Conservation (phyloP, 2,888 invertebrate genomes). For the Caenorhabditis sp. region DNA sequence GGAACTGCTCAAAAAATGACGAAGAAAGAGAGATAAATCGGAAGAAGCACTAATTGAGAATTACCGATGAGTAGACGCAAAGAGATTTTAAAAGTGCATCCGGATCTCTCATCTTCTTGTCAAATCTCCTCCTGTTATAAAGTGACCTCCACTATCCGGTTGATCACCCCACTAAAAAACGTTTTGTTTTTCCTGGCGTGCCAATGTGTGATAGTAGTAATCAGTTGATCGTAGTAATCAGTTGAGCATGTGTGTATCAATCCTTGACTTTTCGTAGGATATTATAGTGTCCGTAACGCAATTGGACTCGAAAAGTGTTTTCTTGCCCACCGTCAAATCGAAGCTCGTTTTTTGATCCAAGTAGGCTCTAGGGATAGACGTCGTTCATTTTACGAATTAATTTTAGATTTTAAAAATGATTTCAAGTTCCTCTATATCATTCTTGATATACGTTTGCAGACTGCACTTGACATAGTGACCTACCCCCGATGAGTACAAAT, state of each 20-base stretch:
- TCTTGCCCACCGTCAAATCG: too few species aligned
- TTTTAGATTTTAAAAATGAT: too few species aligned
- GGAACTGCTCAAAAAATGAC: background rate
- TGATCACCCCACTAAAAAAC: conserved; percentile 17
- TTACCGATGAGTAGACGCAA: background rate
- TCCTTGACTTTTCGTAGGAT: background rate
- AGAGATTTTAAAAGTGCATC: background rate
- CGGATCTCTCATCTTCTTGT: background rate
- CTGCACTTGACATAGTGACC: too few species aligned
- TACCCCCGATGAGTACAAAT: too few species aligned
- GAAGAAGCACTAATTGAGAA: background rate
- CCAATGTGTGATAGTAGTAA: conserved; percentile 1
- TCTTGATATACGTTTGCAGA: too few species aligned
- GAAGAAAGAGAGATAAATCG: background rate
- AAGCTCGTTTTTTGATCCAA: too few species aligned
- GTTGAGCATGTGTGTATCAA: conserved; percentile 18
- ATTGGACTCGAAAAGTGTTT: too few species aligned
- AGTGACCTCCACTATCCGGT: background rate
- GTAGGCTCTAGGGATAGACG: too few species aligned
- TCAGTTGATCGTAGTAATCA: background rate
- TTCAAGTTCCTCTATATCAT: too few species aligned
- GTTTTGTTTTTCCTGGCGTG: conserved; percentile 32
- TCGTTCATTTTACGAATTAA: too few species aligned
- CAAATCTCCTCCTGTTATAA: background rate
- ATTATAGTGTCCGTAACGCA: too few species aligned